These are phyloP conservation scores for Condylostylus longicornis DNA, from an alignment of 1,140 invertebrate species.

Conservation along the genomic window DNA sequence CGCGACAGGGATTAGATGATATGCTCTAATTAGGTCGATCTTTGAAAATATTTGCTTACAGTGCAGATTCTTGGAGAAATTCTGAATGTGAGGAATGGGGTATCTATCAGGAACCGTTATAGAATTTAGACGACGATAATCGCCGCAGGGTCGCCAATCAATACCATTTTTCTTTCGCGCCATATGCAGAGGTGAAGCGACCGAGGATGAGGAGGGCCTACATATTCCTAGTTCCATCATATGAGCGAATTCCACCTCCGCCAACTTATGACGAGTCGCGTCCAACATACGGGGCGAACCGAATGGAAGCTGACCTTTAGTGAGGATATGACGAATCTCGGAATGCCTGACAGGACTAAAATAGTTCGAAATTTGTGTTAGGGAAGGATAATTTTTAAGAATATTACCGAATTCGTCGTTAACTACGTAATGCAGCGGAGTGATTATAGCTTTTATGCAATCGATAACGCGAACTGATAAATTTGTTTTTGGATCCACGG, in stretches of 20 bases:
- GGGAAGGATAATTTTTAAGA: too few species aligned
- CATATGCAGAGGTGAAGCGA: constrained; percentile 27
- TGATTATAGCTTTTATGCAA: too few species aligned
- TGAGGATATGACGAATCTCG: not conserved
- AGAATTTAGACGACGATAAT: constrained; percentile 35
- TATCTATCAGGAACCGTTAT: constrained; percentile 28
- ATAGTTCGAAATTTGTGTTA: too few species aligned
- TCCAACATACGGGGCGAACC: too few species aligned
- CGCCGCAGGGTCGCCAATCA: constrained; percentile 31
- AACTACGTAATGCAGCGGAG: too few species aligned
- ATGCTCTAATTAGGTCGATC: constrained; percentile 35
- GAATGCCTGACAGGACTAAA: too few species aligned
- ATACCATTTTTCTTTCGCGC: constrained; percentile 29
- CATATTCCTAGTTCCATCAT: constrained; percentile 19
- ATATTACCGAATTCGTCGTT: too few species aligned
- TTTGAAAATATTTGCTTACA: constrained; percentile 27
- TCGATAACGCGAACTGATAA: too few species aligned
- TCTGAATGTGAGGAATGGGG: constrained; percentile 25
- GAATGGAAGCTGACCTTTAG: not conserved
- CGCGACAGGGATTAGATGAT: constrained; percentile 31
- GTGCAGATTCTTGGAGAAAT: constrained; percentile 22
- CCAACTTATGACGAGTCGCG: too few species aligned
- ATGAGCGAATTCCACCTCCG: constrained; percentile 16
- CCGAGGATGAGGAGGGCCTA: constrained; percentile 17
- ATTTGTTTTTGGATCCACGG: too few species aligned